Evolutionary conservation across 2,113 vertebrate genomes (phyloP).

Genomic region (Eudyptes chrysolophus): DNA sequence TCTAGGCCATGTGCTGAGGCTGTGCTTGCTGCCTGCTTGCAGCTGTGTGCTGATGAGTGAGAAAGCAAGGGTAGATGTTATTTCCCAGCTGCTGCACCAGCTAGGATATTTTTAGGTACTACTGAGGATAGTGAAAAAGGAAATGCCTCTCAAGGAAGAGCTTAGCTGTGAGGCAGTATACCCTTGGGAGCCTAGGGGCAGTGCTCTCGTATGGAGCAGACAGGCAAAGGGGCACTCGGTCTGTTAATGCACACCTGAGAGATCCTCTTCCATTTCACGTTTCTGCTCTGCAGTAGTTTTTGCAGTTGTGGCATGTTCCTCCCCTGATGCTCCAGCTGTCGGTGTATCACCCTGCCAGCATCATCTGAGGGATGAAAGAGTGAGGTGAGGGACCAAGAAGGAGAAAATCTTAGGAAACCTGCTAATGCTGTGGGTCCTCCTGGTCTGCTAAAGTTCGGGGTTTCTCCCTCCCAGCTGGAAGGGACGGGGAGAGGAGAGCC

Average conservation of each 20-base stretch:
- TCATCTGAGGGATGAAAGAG: neutral
- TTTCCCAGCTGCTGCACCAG: neutral
- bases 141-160: neutral
- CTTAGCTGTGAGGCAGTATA: neutral
- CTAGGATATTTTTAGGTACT: neutral
- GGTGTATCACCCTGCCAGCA: neutral
- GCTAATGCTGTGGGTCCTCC: neutral
- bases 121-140: neutral
- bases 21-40: neutral
- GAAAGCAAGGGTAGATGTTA: neutral
- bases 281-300: too few species aligned
- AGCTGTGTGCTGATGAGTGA: neutral
- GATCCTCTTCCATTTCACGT: rapidly evolving
- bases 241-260: neutral
- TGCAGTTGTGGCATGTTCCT: rapidly evolving
- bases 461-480: neutral
- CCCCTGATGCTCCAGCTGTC: neutral
- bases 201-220: neutral
- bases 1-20: neutral
- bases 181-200: neutral
- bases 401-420: neutral
- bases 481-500: too few species aligned
- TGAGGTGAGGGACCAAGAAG: neutral
- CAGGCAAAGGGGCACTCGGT: rapidly evolving
- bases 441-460: neutral